A percentile compares a stretch with the other conserved stretches of the same genome.
Conservation (phyloP, 2,888 invertebrate species). For the Caenorhabditis angaria region DNA sequence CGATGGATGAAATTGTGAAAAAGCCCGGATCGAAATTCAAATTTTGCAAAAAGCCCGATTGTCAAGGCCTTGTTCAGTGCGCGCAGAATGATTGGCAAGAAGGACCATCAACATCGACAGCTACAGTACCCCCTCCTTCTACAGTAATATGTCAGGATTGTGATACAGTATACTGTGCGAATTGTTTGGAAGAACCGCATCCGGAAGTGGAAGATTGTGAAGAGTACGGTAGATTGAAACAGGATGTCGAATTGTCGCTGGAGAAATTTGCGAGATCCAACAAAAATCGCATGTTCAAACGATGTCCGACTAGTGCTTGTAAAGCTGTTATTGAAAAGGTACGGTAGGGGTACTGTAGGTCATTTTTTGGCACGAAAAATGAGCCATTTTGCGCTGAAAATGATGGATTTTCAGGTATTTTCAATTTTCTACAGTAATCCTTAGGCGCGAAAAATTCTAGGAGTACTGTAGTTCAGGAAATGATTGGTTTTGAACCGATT, state of each 20-base stretch:
- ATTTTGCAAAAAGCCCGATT: background rate
- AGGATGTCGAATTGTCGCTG: background rate
- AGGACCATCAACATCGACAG: too few species aligned
- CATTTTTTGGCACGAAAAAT: too few species aligned
- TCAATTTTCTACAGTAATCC: too few species aligned
- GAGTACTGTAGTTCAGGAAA: too few species aligned
- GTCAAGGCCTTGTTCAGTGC: background rate
- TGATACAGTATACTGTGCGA: background rate
- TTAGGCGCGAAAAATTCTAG: too few species aligned
- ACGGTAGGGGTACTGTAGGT: too few species aligned
- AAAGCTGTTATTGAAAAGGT: slow-evolving; percentile 5
- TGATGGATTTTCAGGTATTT: too few species aligned
- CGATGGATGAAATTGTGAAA: background rate
- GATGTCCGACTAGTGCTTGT: slow-evolving; percentile 5
- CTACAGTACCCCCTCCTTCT: background rate
- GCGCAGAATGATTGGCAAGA: too few species aligned
- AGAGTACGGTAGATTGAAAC: background rate
- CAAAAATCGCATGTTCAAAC: background rate
- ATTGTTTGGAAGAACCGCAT: slow-evolving; percentile 7
- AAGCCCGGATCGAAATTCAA: background rate
- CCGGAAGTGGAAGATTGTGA: background rate
- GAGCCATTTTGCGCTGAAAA: too few species aligned
- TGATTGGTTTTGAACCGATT: background rate
- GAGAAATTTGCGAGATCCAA: background rate
- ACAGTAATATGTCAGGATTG: background rate